A percentile compares a stretch with the other conserved stretches of the same genome.
Conservation (phyloP, 1,140 invertebrate species). For the Polyergus mexicanus region DNA sequence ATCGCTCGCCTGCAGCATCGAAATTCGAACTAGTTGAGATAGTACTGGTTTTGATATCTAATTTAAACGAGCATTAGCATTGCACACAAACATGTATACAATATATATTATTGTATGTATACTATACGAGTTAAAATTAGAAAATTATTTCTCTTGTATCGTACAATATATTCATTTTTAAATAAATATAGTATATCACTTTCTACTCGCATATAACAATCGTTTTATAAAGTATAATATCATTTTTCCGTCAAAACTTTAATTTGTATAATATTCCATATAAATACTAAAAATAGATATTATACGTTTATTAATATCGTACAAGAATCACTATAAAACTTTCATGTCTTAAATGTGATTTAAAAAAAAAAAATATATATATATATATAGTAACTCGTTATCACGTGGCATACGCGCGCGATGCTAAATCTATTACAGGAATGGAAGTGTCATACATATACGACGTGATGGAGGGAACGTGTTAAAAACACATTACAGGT, state of each 20-base stretch:
- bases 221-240: background rate
- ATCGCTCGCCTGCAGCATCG: background rate
- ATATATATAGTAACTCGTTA: too few species aligned
- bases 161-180: background rate
- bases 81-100: background rate
- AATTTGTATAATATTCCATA: background rate
- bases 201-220: too few species aligned
- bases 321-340: background rate
- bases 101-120: background rate
- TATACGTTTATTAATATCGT: background rate
- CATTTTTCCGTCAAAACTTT: background rate
- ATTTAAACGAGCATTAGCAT: slow-evolving; percentile 33
- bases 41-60: background rate
- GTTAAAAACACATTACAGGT: slow-evolving; percentile 51
- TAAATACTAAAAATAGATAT: background rate
- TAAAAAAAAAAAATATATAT: background rate
- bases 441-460: slow-evolving; percentile 27
- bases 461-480: slow-evolving; percentile 25
- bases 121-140: background rate
- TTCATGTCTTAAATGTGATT: background rate
- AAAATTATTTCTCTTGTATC: background rate
- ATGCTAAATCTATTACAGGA: slow-evolving; percentile 46
- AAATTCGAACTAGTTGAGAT: slow-evolving; percentile 34
- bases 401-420: background rate
- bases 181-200: background rate